A percentile compares a stretch with the other conserved stretches of the same genome.
Conservation (phyloP, 2,888 invertebrate genomes). For the Drosophila subquinaria region DNA sequence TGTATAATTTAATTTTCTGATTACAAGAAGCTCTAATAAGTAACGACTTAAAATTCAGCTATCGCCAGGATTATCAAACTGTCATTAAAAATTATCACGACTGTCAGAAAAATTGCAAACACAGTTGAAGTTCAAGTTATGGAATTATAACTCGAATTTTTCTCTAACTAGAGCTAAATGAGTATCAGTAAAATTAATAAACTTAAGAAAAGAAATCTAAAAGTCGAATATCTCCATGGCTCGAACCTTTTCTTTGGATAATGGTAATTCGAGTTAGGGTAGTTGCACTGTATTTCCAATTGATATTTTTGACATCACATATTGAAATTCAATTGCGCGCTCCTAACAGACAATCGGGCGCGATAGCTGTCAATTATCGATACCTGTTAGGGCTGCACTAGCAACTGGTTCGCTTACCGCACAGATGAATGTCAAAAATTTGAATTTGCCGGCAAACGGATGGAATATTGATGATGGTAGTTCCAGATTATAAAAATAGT, state of each 20-base stretch:
- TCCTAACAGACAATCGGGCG: conserved; percentile 6
- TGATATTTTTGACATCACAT: not conserved
- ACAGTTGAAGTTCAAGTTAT: too few species aligned
- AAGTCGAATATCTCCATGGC: too few species aligned
- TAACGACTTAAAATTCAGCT: not conserved
- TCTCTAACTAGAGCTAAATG: too few species aligned
- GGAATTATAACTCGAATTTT: too few species aligned
- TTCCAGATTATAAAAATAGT: conserved; percentile 89
- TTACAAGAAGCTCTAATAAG: not conserved
- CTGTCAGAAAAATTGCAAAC: not conserved
- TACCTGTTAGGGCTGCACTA: conserved; percentile 24
- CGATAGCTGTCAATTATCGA: conserved; percentile 22
- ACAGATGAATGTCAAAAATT: conserved; percentile 93
- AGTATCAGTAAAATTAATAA: too few species aligned
- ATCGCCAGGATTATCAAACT: too few species aligned
- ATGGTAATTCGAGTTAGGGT: too few species aligned
- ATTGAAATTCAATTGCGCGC: conserved; percentile 4
- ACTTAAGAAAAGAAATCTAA: too few species aligned
- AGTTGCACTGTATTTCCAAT: not conserved
- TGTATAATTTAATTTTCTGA: not conserved
- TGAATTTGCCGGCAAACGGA: conserved; percentile 91
- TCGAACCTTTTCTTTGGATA: too few species aligned
- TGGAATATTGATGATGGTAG: conserved; percentile 85
- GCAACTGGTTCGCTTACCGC: conserved; percentile 87
- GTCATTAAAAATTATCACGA: not conserved